phyloP scores from a whole-genome alignment of 2,888 invertebrate genomes.

The Plutella xylostella region DNA sequence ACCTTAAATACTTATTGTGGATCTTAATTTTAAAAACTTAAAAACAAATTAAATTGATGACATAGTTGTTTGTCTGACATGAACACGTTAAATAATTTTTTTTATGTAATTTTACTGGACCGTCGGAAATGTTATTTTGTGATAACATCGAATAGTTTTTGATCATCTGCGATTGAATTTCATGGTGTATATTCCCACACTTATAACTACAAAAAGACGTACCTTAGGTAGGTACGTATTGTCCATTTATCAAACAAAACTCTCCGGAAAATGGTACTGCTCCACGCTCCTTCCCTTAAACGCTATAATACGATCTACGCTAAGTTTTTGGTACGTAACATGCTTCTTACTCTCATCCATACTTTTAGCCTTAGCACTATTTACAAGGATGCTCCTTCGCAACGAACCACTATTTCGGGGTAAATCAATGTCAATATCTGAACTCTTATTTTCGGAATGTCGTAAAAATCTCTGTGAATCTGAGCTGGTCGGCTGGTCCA shows the following conservation, averaged over 20 bases:
- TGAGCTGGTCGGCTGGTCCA: conserved; percentile 20
- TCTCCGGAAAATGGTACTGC: conserved; percentile 55
- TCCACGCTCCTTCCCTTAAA: conserved; percentile 51
- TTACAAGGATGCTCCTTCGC: conserved; percentile 61
- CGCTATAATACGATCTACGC: conserved; percentile 54
- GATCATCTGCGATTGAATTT: too few species aligned
- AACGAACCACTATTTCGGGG: conserved; percentile 46
- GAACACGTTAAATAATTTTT: too few species aligned
- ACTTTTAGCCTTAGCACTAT: conserved; percentile 54
- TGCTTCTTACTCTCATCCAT: conserved; percentile 42
- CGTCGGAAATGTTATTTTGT: too few species aligned
- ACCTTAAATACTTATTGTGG: too few species aligned
- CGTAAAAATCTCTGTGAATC: conserved; percentile 32
- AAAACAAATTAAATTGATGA: too few species aligned
- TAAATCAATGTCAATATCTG: conserved; percentile 36
- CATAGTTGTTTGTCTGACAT: too few species aligned
- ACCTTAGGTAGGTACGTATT: too few species aligned
- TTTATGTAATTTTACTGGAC: too few species aligned
- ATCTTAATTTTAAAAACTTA: too few species aligned
- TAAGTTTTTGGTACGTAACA: conserved; percentile 46
- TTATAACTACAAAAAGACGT: too few species aligned
- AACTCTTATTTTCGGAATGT: conserved; percentile 44
- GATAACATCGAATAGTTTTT: too few species aligned
- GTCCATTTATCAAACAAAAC: conserved; percentile 56
- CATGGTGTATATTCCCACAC: too few species aligned